Conservation (phyloP, 2,888 invertebrate genomes). For the Sinelater perroti region DNA sequence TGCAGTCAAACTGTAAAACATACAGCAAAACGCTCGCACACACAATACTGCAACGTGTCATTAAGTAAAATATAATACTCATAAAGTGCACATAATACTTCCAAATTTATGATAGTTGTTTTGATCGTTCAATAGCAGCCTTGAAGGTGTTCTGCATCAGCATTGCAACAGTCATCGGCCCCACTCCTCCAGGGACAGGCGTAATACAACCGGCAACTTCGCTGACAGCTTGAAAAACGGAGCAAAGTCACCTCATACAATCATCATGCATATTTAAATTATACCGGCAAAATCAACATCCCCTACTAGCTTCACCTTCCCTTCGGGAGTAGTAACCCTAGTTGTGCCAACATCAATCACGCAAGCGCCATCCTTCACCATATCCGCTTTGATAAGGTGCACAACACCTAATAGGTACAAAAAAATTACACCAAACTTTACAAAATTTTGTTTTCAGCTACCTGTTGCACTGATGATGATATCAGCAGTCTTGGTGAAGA, state of each 20-base stretch:
- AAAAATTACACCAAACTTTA: too few relatives aligned
- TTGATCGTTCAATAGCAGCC: constrained; percentile 65
- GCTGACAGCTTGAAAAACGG: constrained; percentile 67
- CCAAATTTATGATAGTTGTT: not conserved
- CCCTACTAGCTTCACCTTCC: constrained; percentile 80
- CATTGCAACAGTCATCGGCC: constrained; percentile 95
- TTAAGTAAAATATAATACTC: constrained; percentile 16
- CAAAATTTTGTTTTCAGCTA: constrained; percentile 45
- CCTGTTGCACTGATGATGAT: constrained; percentile 81
- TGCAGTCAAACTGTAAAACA: too few relatives aligned
- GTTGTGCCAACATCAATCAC: constrained; percentile 91
- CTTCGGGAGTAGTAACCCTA: constrained; percentile 70
- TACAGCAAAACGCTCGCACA: too few relatives aligned
- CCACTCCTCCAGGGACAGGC: constrained; percentile 92
- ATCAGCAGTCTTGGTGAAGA: constrained; percentile 77
- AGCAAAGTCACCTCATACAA: not conserved
- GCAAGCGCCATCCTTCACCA: constrained; percentile 89
- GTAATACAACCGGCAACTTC: constrained; percentile 86
- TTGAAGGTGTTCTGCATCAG: constrained; percentile 87
- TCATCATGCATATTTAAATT: too few relatives aligned
- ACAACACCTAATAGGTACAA: constrained; percentile 69
- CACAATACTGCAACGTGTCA: not conserved
- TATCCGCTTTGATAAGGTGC: constrained; percentile 78
- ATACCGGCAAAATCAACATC: constrained; percentile 90
- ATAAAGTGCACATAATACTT: constrained; percentile 7